Conservation (phyloP, 2,797 vertebrate species). For the Cirrhinus molitorella region DNA sequence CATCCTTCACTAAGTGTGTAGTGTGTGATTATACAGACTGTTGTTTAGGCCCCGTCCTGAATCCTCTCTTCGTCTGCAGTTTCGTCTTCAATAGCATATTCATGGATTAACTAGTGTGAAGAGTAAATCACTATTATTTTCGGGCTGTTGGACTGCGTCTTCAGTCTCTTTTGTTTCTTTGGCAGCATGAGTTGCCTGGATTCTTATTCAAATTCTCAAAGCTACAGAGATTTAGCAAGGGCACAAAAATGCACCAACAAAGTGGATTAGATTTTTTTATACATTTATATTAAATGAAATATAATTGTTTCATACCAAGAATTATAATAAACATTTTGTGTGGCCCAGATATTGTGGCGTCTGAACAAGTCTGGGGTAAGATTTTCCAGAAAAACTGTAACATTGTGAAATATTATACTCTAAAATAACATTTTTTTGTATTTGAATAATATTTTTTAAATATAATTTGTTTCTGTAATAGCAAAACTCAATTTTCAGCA, state of each 20-base stretch:
- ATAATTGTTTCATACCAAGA: not conserved
- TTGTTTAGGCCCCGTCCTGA: slow-evolving; percentile 15
- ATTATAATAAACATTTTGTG: not conserved
- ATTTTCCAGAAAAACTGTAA: no score
- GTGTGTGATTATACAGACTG: slow-evolving; percentile 39
- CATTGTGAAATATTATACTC: no score
- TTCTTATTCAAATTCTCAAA: slow-evolving; percentile 59
- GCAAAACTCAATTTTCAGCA: not conserved
- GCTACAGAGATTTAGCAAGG: slow-evolving; percentile 11
- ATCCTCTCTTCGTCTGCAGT: slow-evolving; percentile 42
- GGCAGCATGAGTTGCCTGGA: slow-evolving; percentile 52
- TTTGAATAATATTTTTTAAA: not conserved
- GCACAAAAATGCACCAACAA: not conserved
- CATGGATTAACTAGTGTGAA: slow-evolving; percentile 66
- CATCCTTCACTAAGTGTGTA: not conserved
- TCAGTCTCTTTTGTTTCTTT: slow-evolving; percentile 61
- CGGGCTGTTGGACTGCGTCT: slow-evolving; percentile 58
- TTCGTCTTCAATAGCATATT: slow-evolving; percentile 58
- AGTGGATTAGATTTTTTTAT: not conserved
- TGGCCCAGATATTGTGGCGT: not conserved
- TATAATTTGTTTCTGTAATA: not conserved
- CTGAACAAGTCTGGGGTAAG: not conserved
- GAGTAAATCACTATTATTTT: slow-evolving; percentile 66
- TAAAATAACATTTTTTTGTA: not conserved
- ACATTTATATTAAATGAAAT: not conserved